These are phyloP conservation scores for Muscicapa comitata DNA, from an alignment of 2,797 vertebrate species.

Conservation along the genomic window DNA sequence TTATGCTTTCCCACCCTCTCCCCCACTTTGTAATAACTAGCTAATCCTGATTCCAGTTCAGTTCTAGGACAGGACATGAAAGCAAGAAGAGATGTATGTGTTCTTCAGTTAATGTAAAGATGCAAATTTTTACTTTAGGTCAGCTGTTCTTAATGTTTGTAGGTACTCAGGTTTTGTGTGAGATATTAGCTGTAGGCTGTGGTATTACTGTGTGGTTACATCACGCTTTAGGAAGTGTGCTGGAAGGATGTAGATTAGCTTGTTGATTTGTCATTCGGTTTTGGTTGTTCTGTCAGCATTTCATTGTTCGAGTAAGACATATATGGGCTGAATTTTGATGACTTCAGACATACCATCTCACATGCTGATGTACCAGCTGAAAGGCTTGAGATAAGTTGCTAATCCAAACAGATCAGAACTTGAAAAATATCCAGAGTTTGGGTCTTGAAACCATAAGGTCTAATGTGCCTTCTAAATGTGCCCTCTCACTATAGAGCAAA, in stretches of 20 bases:
- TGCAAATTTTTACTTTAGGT: neutral
- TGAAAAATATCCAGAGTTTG: neutral
- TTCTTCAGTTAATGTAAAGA: neutral
- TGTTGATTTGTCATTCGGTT: constrained; percentile 17
- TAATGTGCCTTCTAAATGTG: neutral
- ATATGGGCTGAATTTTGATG: neutral
- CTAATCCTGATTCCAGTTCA: neutral
- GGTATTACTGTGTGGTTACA: constrained; percentile 6
- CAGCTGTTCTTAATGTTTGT: neutral
- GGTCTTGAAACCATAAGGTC: neutral
- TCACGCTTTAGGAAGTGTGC: constrained; percentile 33
- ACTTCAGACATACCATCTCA: neutral
- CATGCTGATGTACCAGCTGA: neutral
- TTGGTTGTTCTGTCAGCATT: neutral
- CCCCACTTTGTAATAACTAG: neutral
- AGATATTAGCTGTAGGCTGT: neutral
- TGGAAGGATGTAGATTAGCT: constrained; percentile 42
- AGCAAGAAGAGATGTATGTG: neutral
- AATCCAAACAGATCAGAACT: neutral
- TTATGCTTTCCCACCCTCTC: neutral
- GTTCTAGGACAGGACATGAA: neutral
- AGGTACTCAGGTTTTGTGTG: neutral
- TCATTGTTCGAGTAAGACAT: neutral
- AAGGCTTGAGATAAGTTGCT: neutral
- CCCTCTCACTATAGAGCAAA: neutral